Evolutionary conservation across 2,888 invertebrate genomes (phyloP).

Genomic region (Chalcis sispes): DNA sequence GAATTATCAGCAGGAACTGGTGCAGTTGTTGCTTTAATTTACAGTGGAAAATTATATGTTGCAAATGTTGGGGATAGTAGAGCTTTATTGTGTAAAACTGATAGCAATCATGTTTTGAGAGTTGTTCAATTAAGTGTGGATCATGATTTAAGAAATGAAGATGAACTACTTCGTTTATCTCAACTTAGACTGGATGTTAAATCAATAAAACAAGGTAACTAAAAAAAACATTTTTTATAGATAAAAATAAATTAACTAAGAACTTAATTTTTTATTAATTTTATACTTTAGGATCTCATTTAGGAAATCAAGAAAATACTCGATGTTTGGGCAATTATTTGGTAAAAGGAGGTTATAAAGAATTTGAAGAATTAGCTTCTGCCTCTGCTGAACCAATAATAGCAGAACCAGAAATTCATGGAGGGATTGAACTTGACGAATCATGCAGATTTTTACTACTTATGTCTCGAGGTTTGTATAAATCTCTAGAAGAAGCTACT

Average conservation of each 20-base stretch:
- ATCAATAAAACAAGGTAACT: conserved; percentile 81
- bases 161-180: conserved; percentile 87
- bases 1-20: conserved; percentile 90
- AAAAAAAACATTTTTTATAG: not conserved
- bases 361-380: conserved; percentile 84
- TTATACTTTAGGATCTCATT: conserved; percentile 79
- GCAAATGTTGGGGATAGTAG: conserved; percentile 92
- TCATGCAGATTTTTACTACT: conserved; percentile 89
- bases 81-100: conserved; percentile 88
- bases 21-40: conserved; percentile 88
- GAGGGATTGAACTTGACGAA: conserved; percentile 87
- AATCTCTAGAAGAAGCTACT: conserved; percentile 87
- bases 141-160: conserved; percentile 90
- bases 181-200: conserved; percentile 86
- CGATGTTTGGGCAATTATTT: conserved; percentile 92
- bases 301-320: conserved; percentile 89
- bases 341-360: conserved; percentile 90
- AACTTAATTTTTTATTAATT: not conserved
- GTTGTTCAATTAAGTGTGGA: conserved; percentile 90
- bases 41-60: conserved; percentile 87
- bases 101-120: conserved; percentile 84
- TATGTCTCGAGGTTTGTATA: conserved; percentile 91
- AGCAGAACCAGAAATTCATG: conserved; percentile 89
- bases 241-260: conserved; percentile 7
- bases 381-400: conserved; percentile 88